phyloP scores from a whole-genome alignment of 2,113 vertebrate genomes.

The Sigmodon hispidus region DNA sequence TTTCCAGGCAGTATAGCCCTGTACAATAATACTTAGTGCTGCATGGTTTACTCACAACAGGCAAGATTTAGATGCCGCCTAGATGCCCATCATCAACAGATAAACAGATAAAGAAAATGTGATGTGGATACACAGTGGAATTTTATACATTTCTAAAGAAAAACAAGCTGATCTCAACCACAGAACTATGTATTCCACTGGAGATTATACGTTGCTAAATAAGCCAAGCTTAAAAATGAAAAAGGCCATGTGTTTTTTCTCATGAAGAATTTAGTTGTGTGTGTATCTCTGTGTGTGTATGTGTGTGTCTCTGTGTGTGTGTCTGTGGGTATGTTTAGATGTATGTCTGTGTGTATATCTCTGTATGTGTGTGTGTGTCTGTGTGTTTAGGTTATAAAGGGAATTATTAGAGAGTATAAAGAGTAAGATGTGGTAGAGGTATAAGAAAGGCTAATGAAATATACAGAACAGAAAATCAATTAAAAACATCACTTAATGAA shows the following conservation, averaged over 20 bases:
- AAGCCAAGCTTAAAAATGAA: not conserved
- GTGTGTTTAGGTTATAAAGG: not conserved
- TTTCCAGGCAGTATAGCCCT: not conserved
- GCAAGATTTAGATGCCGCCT: not conserved
- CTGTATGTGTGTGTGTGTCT: not conserved
- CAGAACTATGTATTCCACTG: not conserved
- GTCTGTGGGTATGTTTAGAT: not conserved
- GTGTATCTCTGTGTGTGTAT: not conserved
- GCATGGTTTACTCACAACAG: not conserved
- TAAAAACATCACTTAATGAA: not conserved
- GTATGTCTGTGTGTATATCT: not conserved
- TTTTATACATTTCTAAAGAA: not conserved
- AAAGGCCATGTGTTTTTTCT: not conserved
- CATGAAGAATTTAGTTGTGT: not conserved
- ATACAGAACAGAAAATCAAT: not conserved
- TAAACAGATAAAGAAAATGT: not conserved
- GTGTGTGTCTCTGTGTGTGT: not conserved
- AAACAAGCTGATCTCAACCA: not conserved
- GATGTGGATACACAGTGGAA: not conserved
- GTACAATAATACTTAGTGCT: not conserved
- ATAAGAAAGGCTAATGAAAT: not conserved
- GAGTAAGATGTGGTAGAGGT: not conserved
- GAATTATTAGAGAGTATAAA: not conserved
- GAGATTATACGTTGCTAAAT: not conserved
- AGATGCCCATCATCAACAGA: not conserved